phyloP scores from a whole-genome alignment of 1,140 invertebrate genomes.

The Monochamus saltuarius region DNA sequence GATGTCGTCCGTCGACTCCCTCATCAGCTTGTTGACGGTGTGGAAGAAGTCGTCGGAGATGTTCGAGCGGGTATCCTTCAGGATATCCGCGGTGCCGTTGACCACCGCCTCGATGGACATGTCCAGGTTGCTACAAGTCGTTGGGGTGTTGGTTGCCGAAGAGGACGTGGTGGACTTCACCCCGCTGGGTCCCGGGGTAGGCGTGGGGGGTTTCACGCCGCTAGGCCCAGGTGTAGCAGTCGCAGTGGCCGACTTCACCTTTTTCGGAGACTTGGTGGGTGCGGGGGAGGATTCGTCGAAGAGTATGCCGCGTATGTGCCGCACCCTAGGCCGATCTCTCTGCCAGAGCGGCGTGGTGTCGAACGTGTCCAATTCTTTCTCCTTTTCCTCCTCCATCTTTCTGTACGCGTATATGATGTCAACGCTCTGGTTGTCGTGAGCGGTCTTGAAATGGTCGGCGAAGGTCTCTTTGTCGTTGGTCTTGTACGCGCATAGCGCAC shows the following conservation, averaged over 20 bases:
- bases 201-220: neutral
- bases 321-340: slow-evolving; percentile 53
- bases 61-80: slow-evolving; percentile 15
- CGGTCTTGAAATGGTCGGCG: slow-evolving; percentile 58
- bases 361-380: slow-evolving; percentile 52
- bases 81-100: slow-evolving; percentile 24
- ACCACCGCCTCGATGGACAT: slow-evolving; percentile 1
- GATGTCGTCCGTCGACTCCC: neutral
- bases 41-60: slow-evolving; percentile 4
- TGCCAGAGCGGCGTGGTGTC: slow-evolving; percentile 64
- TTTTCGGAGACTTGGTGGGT: slow-evolving; percentile 39
- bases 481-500: slow-evolving; percentile 62
- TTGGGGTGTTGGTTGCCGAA: slow-evolving; percentile 18
- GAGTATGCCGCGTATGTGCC: slow-evolving; percentile 61
- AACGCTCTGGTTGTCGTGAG: slow-evolving; percentile 53
- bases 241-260: slow-evolving; percentile 26
- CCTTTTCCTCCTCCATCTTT: slow-evolving; percentile 21
- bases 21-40: neutral
- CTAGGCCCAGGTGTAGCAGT: neutral
- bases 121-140: slow-evolving; percentile 5
- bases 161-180: neutral
- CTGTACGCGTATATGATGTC: slow-evolving; percentile 41
- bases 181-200: neutral
- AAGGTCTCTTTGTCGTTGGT: slow-evolving; percentile 59
- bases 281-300: slow-evolving; percentile 52